These are phyloP conservation scores for Diogma glabrata DNA, from an alignment of 2,888 invertebrate genomes.

Conservation along the genomic window DNA sequence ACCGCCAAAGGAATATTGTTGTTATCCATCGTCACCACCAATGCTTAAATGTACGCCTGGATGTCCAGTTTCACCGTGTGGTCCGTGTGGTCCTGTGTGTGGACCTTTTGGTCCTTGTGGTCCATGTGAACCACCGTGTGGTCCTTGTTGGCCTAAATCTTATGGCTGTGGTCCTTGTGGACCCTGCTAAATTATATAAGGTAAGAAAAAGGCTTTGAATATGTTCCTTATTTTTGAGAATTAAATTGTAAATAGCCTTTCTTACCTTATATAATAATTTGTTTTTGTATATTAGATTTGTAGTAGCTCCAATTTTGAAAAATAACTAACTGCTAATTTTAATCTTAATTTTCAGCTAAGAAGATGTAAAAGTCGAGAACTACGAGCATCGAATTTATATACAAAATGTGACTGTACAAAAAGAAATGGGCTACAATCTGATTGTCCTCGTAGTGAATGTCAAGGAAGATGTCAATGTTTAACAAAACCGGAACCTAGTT, in stretches of 20 bases:
- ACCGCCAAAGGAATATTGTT: conserved; percentile 31
- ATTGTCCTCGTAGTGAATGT: conserved; percentile 43
- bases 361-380: conserved; percentile 41
- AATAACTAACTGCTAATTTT: not conserved
- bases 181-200: not conserved
- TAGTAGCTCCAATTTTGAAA: too few relatives aligned
- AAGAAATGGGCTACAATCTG: conserved; percentile 46
- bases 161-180: not conserved
- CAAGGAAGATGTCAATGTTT: conserved; percentile 40
- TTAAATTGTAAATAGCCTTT: conserved; percentile 3
- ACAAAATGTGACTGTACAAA: conserved; percentile 46
- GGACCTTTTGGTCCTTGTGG: conserved; percentile 26
- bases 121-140: conserved; percentile 21
- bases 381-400: conserved; percentile 41
- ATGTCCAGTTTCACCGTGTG: conserved; percentile 19
- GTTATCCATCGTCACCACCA: conserved; percentile 30
- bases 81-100: conserved; percentile 25
- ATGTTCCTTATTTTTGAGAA: not conserved
- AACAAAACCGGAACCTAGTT: conserved; percentile 38
- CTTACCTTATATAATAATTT: conserved; percentile 8
- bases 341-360: conserved; percentile 16
- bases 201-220: not conserved
- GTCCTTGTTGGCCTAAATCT: conserved; percentile 15
- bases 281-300: too few relatives aligned
- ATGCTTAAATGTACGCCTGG: conserved; percentile 23